These are phyloP conservation scores for Hyposoter didymator DNA, from an alignment of 2,888 invertebrate genomes.

Conservation along the genomic window DNA sequence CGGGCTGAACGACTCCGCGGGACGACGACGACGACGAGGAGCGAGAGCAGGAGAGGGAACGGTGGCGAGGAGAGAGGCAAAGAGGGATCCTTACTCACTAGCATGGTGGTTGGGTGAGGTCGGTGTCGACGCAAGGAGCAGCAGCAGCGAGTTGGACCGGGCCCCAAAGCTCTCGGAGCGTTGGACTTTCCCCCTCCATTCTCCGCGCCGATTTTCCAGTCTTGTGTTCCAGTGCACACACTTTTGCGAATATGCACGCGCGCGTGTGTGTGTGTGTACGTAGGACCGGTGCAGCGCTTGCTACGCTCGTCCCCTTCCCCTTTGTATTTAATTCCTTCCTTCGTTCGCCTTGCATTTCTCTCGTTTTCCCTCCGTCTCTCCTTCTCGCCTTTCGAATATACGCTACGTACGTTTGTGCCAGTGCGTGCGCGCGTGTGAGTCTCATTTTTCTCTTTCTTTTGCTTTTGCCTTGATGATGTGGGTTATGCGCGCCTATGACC, in stretches of 20 bases:
- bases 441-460: constrained; percentile 7
- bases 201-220: constrained; percentile 38
- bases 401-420: background rate
- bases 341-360: constrained; percentile 52
- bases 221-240: background rate
- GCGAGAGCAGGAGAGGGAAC: constrained; percentile 58
- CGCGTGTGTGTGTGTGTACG: constrained; percentile 29
- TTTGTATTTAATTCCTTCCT: constrained; percentile 59
- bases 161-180: constrained; percentile 76
- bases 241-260: background rate
- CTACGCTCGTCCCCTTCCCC: constrained; percentile 35
- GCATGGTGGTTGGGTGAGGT: constrained; percentile 83
- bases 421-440: background rate
- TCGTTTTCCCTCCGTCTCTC: constrained; percentile 24
- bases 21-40: constrained; percentile 20
- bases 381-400: constrained; percentile 40
- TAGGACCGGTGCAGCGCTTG: constrained; percentile 65
- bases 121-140: too few species aligned
- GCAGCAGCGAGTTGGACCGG: constrained; percentile 83
- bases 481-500: constrained; percentile 54
- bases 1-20: constrained; percentile 40
- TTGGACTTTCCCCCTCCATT: constrained; percentile 66
- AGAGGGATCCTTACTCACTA: constrained; percentile 69
- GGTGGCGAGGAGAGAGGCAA: constrained; percentile 41
- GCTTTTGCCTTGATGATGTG: constrained; percentile 52